These are phyloP conservation scores for Leptopilina drosophilae DNA, from an alignment of 2,888 invertebrate species.

Conservation along the genomic window DNA sequence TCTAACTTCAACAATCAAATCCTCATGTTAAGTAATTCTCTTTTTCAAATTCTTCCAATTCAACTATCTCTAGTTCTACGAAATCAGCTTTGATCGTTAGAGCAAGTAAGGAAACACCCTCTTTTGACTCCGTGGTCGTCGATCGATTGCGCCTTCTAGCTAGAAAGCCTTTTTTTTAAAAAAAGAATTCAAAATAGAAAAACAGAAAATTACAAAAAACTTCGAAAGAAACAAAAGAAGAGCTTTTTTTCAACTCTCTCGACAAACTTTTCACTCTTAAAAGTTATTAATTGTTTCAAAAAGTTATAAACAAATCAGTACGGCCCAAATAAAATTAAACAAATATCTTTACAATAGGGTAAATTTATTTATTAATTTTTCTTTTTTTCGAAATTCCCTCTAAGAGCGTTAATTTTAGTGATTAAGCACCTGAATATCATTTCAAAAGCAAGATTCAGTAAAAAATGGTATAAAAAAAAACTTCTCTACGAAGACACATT, in stretches of 20 bases:
- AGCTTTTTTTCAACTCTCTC: neutral
- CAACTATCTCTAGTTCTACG: neutral
- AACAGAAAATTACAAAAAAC: neutral
- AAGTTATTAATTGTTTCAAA: no score
- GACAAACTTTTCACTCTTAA: no score
- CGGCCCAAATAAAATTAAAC: no score
- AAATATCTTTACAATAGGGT: no score
- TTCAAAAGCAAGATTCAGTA: neutral
- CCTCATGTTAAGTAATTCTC: no score
- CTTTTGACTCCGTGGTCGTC: slow-evolving; percentile 1
- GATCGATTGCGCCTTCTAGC: slow-evolving; percentile 5
- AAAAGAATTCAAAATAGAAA: neutral
- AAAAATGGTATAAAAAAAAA: neutral
- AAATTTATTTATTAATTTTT: no score
- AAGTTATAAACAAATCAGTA: no score
- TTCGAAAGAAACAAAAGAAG: no score
- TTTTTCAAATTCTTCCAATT: neutral
- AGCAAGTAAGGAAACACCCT: slow-evolving; percentile 15
- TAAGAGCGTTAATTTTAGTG: no score
- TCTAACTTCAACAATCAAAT: no score
- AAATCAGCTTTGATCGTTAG: neutral
- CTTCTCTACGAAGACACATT: neutral
- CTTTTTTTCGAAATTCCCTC: no score
- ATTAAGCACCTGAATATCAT: neutral
- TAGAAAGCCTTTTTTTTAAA: slow-evolving; percentile 1